Evolutionary conservation across 2,888 invertebrate genomes (phyloP).

Genomic region (Tetragnatha montana): DNA sequence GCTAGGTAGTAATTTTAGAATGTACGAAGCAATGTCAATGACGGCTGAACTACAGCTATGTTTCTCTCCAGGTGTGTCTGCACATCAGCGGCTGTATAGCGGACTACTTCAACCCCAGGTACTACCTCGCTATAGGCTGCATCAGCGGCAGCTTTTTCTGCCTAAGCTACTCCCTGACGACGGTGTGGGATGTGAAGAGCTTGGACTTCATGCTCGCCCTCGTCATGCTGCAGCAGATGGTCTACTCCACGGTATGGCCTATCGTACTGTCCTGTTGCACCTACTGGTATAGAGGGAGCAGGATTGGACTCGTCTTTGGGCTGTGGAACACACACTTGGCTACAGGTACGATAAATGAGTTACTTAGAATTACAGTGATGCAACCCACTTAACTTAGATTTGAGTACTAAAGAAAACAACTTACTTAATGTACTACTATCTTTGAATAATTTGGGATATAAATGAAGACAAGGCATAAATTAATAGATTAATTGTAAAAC

Average conservation of each 20-base stretch:
- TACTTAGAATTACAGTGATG: no score
- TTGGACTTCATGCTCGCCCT: neutral
- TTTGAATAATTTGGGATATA: no score
- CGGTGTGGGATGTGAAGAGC: neutral
- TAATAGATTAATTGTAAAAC: no score
- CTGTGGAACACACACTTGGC: conserved; percentile 98
- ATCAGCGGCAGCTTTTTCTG: neutral
- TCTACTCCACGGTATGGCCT: conserved; percentile 96
- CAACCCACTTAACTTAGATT: no score
- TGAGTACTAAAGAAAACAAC: no score
- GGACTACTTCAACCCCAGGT: conserved; percentile 91
- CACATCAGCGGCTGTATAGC: conserved; percentile 90
- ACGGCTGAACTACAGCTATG: no score
- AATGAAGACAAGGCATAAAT: no score
- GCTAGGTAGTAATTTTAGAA: no score
- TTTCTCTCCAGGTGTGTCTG: conserved; percentile 82
- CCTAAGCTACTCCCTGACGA: neutral
- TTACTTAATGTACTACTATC: no score
- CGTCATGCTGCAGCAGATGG: neutral
- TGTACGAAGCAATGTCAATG: neutral
- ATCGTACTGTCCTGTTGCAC: conserved; percentile 93
- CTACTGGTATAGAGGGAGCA: conserved; percentile 89
- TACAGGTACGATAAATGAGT: conserved; percentile 78
- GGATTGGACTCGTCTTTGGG: conserved; percentile 88
- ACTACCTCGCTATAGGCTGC: conserved; percentile 83